These are phyloP conservation scores for Ctenosaura bakeri DNA, from an alignment of 2,797 vertebrate genomes.

Conservation along the genomic window DNA sequence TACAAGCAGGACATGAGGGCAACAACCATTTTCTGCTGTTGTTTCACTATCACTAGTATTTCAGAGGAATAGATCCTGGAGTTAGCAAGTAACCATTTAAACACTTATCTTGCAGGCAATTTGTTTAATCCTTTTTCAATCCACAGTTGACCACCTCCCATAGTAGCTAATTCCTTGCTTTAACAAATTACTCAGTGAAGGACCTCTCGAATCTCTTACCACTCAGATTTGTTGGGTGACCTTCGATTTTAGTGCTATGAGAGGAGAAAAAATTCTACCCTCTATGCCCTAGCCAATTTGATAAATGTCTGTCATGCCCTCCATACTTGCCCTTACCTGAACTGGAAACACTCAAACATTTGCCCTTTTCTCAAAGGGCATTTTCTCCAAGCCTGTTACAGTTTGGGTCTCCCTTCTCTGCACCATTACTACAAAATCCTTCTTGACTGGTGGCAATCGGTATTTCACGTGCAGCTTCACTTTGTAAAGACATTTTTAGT, in stretches of 20 bases:
- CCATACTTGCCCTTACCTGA: background rate
- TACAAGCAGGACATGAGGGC: background rate
- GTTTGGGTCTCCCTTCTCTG: background rate
- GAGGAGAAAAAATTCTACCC: background rate
- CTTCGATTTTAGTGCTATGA: background rate
- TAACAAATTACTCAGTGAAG: background rate
- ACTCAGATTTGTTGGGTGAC: background rate
- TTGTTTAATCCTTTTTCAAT: background rate
- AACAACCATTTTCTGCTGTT: background rate
- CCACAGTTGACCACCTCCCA: background rate
- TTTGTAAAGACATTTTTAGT: background rate
- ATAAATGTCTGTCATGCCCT: background rate
- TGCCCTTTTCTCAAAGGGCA: background rate
- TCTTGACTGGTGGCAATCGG: background rate
- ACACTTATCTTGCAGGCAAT: background rate
- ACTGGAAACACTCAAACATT: background rate
- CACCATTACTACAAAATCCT: background rate
- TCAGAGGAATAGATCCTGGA: background rate
- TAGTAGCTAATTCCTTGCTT: background rate
- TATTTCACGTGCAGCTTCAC: background rate
- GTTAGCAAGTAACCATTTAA: background rate
- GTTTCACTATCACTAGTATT: background rate
- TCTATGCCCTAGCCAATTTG: background rate
- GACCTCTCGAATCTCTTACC: background rate
- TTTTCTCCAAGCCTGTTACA: background rate